Evolutionary conservation across 2,113 vertebrate species (phyloP).

Genomic region (Apodemus sylvaticus): DNA sequence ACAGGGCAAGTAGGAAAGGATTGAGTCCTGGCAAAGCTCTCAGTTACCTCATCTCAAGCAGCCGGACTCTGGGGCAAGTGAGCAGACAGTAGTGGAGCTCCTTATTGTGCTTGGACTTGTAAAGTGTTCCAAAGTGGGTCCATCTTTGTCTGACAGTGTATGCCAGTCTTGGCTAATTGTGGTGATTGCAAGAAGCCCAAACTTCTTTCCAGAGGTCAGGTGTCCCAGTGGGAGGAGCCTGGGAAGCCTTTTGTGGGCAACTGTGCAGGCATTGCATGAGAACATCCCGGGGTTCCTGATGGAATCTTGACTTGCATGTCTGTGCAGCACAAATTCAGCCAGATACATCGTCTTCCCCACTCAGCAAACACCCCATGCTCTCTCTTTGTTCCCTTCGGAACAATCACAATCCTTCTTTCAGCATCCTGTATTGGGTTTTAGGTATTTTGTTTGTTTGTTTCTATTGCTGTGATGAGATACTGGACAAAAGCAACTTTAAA

Average conservation of each 20-base stretch:
- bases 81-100: too few species aligned
- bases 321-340: not conserved
- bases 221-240: not conserved
- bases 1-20: too few species aligned
- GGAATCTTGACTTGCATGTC: not conserved
- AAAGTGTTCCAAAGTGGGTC: too few species aligned
- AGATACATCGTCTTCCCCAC: not conserved
- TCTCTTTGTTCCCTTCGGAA: not conserved
- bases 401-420: not conserved
- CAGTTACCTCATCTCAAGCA: too few species aligned
- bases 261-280: not conserved
- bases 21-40: too few species aligned
- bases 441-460: not conserved
- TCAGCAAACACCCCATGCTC: fast-evolving
- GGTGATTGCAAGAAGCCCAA: too few species aligned
- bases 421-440: not conserved
- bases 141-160: too few species aligned
- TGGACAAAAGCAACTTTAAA: not conserved
- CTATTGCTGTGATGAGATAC: not conserved
- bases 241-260: not conserved
- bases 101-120: too few species aligned
- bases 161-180: too few species aligned
- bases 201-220: too few species aligned
- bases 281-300: not conserved
- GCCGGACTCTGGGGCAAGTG: too few species aligned